Base-by-base conservation (phyloP, 2,888 invertebrate species). In the Dryobotodes eremita region DNA sequence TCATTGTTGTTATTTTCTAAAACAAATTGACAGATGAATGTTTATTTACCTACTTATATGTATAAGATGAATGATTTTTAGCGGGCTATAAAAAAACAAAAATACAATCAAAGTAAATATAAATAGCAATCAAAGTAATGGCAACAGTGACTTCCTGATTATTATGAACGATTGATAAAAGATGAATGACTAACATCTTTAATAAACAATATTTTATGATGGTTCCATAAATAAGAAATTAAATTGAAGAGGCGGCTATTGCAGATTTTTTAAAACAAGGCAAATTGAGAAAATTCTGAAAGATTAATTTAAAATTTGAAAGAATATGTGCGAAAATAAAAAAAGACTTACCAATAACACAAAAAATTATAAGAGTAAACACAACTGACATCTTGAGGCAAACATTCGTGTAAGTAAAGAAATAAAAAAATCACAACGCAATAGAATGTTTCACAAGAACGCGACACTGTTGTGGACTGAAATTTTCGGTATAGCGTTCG, bases 371-470 rank as follows among this genome's bases (percentile, higher is more conserved):
- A 82, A 93, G 79, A 65, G 86, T 81, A 84, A 86, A 89, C 53
- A 92, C 83, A 86, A 92, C 78, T 86, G 86, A 91, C 95, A 95
- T 95, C 79, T 92, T 94, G 90, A 83, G 84, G 84, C 59, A 89
- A 90, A 86, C 94, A 94, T 94, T 90, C 90, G 92, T 86, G 65
- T 53, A 79, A 75, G 77, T 74, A 69, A n/a, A 71, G 48, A 73
- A 82, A 82, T 71, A 62, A 53, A 61, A 65, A 55, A 42, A 55
- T 69, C 42, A 79, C 68, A 50, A 36, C 31, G 74, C 66, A 4
- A 50, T 59, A 62, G 65, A 73, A 66, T 70, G 57, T 71, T 75
- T 73, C 66, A 71, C 72, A 48, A 59, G 61, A 57, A 31, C 64
- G 72, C 61, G 69, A 42, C 36, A 70, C 36, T 57, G 59, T 74